Evolutionary conservation across 1,140 invertebrate species (phyloP), one percentile per base, ranked within the genome.

Genomic region (Pseudomyrmex flavicornis): DNA sequence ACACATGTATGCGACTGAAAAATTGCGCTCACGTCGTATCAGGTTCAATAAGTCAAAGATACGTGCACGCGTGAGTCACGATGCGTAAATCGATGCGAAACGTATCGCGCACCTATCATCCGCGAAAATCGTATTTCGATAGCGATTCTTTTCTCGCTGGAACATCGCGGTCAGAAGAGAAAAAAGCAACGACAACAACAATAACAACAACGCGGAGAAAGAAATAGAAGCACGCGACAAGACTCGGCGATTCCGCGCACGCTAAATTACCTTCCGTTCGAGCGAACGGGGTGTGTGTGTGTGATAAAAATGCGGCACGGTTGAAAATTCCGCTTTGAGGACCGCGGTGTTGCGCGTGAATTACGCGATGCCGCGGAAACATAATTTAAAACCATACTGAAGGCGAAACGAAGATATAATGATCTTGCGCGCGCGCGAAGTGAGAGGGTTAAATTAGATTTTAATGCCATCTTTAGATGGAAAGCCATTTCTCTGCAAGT

Each of bases 371-470:
- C 22, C 22, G 44, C 35, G 66, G 44, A 80, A 80, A 80, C 61
- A 70, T 80, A 59, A 80, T 80, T 80, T 61, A 58, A 35, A 70
- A 50, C 54, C 76, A 50, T 20, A 59, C 76, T 72, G 76, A 72
- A 70, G 76, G 66, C 48, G 46, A 72, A 80, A 80, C 76, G 76
- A 80, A 80, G 72, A 80, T 80, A 72, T 80, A 80, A 70, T 72
- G 76, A 72, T 2, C 35, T 35, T 35, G 35, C 48, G 48, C 8
- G 48, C 8, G 35, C n/a, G 22, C 26, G 26, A 22, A 59, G 44
- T 61, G 76, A 52, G 62, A 62, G 46, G 68, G 76, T 70, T 70
- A 66, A 80, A 80, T 80, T 68, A 70, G 66, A 72, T 80, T 80
- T 80, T 80, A 80, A 80, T 70, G 44, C 54, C 54, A 35, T n/a